Percentiles rank a stretch among this genome's conserved stretches.
Conservation (phyloP, 2,113 vertebrate species). For the Uropsilus gracilis region DNA sequence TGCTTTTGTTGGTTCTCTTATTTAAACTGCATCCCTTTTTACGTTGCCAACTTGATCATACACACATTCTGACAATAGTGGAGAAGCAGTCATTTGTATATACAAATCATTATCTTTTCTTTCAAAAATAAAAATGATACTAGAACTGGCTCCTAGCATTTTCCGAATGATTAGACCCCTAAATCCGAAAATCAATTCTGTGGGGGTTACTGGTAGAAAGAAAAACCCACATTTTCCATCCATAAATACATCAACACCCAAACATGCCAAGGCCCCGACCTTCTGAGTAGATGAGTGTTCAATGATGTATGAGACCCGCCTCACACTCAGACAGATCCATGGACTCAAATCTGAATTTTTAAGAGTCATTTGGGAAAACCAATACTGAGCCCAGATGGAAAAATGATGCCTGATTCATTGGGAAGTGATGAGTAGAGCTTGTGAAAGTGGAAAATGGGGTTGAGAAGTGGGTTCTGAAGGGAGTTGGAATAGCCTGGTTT, state of each 20-base stretch:
- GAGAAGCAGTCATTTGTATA: neutral
- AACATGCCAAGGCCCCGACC: slow-evolving; percentile 74
- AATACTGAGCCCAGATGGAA: slow-evolving; percentile 68
- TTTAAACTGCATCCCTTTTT: neutral
- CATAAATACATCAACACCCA: slow-evolving; percentile 80
- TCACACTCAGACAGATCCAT: slow-evolving; percentile 67
- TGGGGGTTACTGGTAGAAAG: slow-evolving; percentile 72
- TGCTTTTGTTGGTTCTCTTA: neutral
- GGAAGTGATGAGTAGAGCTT: slow-evolving; percentile 60
- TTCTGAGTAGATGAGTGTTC: slow-evolving; percentile 78
- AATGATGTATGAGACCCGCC: slow-evolving; percentile 65
- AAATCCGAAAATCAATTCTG: slow-evolving; percentile 80
- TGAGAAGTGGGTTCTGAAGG: slow-evolving; percentile 14
- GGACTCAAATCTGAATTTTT: slow-evolving; percentile 75
- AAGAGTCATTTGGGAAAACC: slow-evolving; percentile 78
- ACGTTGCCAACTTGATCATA: neutral
- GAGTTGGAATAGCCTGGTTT: neutral
- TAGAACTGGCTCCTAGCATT: slow-evolving; percentile 52
- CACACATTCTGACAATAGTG: neutral
- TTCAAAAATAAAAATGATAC: slow-evolving; percentile 70
- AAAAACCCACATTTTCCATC: slow-evolving; percentile 79
- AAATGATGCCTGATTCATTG: slow-evolving; percentile 74
- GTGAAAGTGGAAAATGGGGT: slow-evolving; percentile 47
- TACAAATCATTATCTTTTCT: slow-evolving; percentile 60
- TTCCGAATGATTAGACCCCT: slow-evolving; percentile 72